Evolutionary conservation across 2,888 invertebrate species (phyloP).

Genomic region (Cheilosia soror): DNA sequence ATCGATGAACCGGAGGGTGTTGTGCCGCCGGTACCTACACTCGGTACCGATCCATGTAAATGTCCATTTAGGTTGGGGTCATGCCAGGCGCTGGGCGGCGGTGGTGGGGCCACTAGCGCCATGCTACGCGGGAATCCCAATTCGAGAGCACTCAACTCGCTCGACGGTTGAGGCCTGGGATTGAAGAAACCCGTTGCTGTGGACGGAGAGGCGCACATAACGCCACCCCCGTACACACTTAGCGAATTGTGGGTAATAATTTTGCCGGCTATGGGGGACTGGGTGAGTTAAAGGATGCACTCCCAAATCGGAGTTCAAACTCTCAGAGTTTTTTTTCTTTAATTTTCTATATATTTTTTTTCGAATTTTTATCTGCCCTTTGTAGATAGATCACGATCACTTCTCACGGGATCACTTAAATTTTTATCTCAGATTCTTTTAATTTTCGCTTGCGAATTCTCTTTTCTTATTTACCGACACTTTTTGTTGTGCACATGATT

Average conservation of each 20-base stretch:
- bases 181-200: slow-evolving; percentile 84
- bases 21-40: slow-evolving; percentile 82
- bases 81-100: slow-evolving; percentile 85
- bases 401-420: slow-evolving; percentile 67
- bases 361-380: slow-evolving; percentile 28
- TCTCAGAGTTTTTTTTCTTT: slow-evolving; percentile 10
- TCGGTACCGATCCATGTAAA: slow-evolving; percentile 83
- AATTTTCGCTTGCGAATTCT: slow-evolving; percentile 19
- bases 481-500: slow-evolving; percentile 62
- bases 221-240: slow-evolving; percentile 84
- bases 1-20: slow-evolving; percentile 81
- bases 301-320: slow-evolving; percentile 53
- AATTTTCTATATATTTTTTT: slow-evolving; percentile 12
- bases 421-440: slow-evolving; percentile 36
- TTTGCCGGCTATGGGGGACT: slow-evolving; percentile 82
- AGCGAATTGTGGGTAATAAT: slow-evolving; percentile 84
- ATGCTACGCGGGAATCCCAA: slow-evolving; percentile 84
- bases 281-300: slow-evolving; percentile 40
- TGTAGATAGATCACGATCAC: slow-evolving; percentile 44
- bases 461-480: slow-evolving; percentile 54
- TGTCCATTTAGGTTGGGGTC: slow-evolving; percentile 84
- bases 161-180: slow-evolving; percentile 83
- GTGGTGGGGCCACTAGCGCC: slow-evolving; percentile 86
- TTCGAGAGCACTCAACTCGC: slow-evolving; percentile 83
- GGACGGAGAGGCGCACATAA: slow-evolving; percentile 84